phyloP scores from a whole-genome alignment of 1,140 invertebrate genomes.

The Drosophila lowei region DNA sequence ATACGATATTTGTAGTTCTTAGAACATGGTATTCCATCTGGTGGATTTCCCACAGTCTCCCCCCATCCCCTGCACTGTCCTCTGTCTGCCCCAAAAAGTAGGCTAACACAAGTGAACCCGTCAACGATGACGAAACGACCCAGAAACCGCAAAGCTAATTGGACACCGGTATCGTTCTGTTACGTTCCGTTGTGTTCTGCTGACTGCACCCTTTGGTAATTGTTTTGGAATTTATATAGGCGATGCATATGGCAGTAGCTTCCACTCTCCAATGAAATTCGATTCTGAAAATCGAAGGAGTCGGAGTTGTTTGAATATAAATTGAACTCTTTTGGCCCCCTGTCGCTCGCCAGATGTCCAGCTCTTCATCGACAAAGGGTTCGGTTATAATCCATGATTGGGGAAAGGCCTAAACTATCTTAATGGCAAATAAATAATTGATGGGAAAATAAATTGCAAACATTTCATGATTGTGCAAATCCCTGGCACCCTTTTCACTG shows the following conservation, averaged over 20 bases:
- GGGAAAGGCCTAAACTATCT: slow-evolving; percentile 31
- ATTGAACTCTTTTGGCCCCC: too few species aligned
- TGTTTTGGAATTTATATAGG: neutral
- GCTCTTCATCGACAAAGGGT: slow-evolving; percentile 9
- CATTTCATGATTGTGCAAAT: slow-evolving; percentile 27
- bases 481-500: slow-evolving; percentile 8
- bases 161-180: too few species aligned
- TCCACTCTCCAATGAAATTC: too few species aligned
- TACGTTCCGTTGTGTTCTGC: too few species aligned
- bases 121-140: neutral
- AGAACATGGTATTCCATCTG: neutral
- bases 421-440: slow-evolving; percentile 60
- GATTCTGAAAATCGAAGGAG: too few species aligned
- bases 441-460: slow-evolving; percentile 34
- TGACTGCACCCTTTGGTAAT: neutral
- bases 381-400: neutral
- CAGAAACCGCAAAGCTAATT: too few species aligned
- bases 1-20: slow-evolving; percentile 1
- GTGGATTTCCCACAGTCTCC: too few species aligned
- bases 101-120: slow-evolving; percentile 18
- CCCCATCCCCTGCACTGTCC: too few species aligned
- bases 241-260: too few species aligned
- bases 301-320: too few species aligned
- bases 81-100: slow-evolving; percentile 19
- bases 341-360: slow-evolving; percentile 21